Evolutionary conservation across 2,113 vertebrate species (phyloP).

Genomic region (Planiliza haematocheilus): DNA sequence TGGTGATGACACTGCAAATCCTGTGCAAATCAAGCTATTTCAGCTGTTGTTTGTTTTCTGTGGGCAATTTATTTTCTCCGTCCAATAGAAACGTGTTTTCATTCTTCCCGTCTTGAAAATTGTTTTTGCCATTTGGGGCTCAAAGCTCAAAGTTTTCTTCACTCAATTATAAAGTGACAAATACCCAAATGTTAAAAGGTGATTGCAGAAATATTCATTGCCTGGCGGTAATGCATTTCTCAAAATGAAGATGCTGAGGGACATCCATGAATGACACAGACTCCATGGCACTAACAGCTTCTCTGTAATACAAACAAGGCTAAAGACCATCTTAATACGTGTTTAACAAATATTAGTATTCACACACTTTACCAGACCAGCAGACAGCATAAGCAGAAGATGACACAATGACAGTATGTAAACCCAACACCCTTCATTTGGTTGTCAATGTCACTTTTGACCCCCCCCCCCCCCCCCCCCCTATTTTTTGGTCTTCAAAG

Average conservation of each 20-base stretch:
- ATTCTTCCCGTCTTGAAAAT: conserved; percentile 16
- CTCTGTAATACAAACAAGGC: conserved; percentile 8
- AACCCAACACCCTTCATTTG: conserved; percentile 53
- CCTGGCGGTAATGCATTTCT: conserved; percentile 14
- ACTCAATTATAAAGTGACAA: conserved; percentile 7
- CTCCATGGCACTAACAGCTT: neutral
- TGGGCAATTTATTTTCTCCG: neutral
- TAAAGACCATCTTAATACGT: neutral
- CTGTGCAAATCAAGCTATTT: conserved; percentile 41
- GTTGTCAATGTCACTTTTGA: conserved; percentile 41
- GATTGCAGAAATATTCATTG: neutral
- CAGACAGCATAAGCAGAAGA: conserved; percentile 29
- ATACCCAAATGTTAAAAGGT: neutral
- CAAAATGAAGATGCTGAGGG: neutral
- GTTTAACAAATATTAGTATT: conserved; percentile 8
- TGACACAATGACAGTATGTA: conserved; percentile 27
- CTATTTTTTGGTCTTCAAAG: conserved; percentile 54
- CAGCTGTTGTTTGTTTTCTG: conserved; percentile 14
- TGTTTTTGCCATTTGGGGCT: conserved; percentile 11
- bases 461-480: neutral
- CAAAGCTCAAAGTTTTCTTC: neutral
- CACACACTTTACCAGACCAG: neutral
- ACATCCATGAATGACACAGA: neutral
- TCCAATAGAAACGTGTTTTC: conserved; percentile 18
- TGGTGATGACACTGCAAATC: conserved; percentile 35